Percentiles rank a stretch among this genome's conserved stretches.
Evolutionary conservation across 92 coral and sea anemone genomes (phyloP).

Genomic region (Epizoanthus illoricatus): DNA sequence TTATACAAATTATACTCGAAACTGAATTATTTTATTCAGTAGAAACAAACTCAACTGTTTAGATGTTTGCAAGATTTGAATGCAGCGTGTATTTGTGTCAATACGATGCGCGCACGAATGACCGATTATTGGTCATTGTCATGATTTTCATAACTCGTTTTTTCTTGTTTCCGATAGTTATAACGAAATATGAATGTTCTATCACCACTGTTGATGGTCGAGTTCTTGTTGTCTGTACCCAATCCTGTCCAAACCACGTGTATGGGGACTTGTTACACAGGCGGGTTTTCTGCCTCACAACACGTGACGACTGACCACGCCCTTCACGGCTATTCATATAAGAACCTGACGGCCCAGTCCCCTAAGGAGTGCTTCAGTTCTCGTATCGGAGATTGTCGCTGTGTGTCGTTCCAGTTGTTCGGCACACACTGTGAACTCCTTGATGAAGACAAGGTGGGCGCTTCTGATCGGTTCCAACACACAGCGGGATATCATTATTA

Average conservation of each 20-base stretch:
- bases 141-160: too few relatives aligned
- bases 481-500: background rate
- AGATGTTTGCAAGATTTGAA: too few relatives aligned
- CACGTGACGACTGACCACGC: slow-evolving; percentile 16
- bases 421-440: slow-evolving; percentile 39
- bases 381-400: slow-evolving; percentile 39
- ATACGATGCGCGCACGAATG: too few relatives aligned
- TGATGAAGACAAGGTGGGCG: slow-evolving; percentile 10
- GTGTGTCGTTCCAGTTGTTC: slow-evolving; percentile 24
- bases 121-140: too few relatives aligned
- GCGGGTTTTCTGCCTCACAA: background rate
- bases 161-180: background rate
- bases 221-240: background rate
- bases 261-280: slow-evolving; percentile 11
- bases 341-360: slow-evolving; percentile 46
- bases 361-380: slow-evolving; percentile 44
- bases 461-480: slow-evolving; percentile 23
- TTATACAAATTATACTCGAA: too few relatives aligned
- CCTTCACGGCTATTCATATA: slow-evolving; percentile 25
- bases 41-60: too few relatives aligned
- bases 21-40: too few relatives aligned
- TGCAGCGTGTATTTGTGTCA: too few relatives aligned
- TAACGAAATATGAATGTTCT: background rate
- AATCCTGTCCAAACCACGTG: background rate
- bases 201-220: background rate